Conservation (phyloP, 2,888 invertebrate genomes). For the Scelioninae gen. 2 region DNA sequence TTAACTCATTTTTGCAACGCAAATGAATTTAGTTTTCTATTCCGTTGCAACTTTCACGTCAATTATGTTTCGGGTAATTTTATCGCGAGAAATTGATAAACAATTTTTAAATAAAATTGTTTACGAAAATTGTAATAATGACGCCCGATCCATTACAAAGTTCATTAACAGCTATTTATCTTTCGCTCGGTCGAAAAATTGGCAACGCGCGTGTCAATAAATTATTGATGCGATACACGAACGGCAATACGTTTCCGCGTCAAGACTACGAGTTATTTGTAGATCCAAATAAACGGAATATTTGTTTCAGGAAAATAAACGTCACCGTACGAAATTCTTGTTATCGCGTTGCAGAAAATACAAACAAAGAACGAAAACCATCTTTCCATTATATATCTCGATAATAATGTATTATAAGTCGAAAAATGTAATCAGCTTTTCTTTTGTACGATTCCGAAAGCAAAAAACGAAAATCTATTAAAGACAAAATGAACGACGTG, state of each 20-base stretch:
- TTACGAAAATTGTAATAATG: not conserved
- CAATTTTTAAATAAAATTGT: not conserved
- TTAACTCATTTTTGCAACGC: too few species aligned
- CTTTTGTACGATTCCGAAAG: too few species aligned
- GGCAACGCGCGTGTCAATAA: slow-evolving; percentile 18
- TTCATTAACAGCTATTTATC: slow-evolving; percentile 1
- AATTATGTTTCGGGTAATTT: too few species aligned
- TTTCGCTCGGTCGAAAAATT: not conserved
- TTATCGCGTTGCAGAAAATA: not conserved
- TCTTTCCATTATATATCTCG: too few species aligned
- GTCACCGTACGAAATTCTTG: slow-evolving; percentile 18
- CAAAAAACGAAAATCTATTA: too few species aligned
- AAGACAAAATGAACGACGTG: too few species aligned
- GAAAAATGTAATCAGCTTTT: not conserved
- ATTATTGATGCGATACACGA: slow-evolving; percentile 16
- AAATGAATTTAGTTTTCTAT: too few species aligned
- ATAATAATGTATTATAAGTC: too few species aligned
- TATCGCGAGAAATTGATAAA: too few species aligned
- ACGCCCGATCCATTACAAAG: not conserved
- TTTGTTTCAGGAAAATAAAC: slow-evolving; percentile 30
- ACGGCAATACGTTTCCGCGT: slow-evolving; percentile 1
- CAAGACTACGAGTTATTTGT: slow-evolving; percentile 23
- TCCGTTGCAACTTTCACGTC: too few species aligned
- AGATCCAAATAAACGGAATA: slow-evolving; percentile 20
- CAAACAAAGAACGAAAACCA: not conserved